phyloP scores from a whole-genome alignment of 2,888 invertebrate species.

The Pandemis heparana region DNA sequence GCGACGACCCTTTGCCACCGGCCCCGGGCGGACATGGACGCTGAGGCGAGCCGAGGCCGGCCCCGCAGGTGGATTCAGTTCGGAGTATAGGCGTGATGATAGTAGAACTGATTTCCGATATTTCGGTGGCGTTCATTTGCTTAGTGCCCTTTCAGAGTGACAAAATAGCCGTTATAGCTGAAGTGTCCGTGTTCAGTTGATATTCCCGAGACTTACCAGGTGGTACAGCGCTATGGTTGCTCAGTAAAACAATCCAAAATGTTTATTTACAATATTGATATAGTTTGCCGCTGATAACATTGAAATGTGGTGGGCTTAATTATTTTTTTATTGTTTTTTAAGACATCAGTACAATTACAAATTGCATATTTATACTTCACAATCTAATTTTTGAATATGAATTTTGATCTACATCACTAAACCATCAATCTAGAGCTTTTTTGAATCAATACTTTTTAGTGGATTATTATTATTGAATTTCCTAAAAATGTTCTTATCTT shows the following conservation, averaged over 20 bases:
- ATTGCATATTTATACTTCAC: slow-evolving; percentile 56
- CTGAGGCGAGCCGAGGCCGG: slow-evolving; percentile 68
- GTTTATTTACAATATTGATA: slow-evolving; percentile 48
- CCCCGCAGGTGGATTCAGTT: slow-evolving; percentile 64
- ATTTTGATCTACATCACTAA: slow-evolving; percentile 64
- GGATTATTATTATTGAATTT: slow-evolving; percentile 56
- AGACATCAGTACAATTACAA: slow-evolving; percentile 60
- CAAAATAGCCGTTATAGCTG: slow-evolving; percentile 60
- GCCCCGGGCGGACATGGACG: slow-evolving; percentile 74
- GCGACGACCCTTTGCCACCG: slow-evolving; percentile 65
- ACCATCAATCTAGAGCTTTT: slow-evolving; percentile 61
- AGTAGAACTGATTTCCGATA: slow-evolving; percentile 78
- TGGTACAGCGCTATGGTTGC: slow-evolving; percentile 48
- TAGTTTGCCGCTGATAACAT: slow-evolving; percentile 62
- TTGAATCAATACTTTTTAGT: slow-evolving; percentile 60
- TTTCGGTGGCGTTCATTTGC: slow-evolving; percentile 83
- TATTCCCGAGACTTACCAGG: slow-evolving; percentile 55
- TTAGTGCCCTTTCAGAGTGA: slow-evolving; percentile 80
- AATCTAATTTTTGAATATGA: slow-evolving; percentile 61
- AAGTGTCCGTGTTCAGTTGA: slow-evolving; percentile 70
- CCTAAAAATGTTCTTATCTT: slow-evolving; percentile 59
- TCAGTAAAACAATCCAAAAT: slow-evolving; percentile 57
- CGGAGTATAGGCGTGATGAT: slow-evolving; percentile 71
- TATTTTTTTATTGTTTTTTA: slow-evolving; percentile 70
- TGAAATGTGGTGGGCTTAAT: slow-evolving; percentile 71